Evolutionary conservation across 2,888 invertebrate genomes (phyloP).

Genomic region (Dyspetes luteomarginatus): DNA sequence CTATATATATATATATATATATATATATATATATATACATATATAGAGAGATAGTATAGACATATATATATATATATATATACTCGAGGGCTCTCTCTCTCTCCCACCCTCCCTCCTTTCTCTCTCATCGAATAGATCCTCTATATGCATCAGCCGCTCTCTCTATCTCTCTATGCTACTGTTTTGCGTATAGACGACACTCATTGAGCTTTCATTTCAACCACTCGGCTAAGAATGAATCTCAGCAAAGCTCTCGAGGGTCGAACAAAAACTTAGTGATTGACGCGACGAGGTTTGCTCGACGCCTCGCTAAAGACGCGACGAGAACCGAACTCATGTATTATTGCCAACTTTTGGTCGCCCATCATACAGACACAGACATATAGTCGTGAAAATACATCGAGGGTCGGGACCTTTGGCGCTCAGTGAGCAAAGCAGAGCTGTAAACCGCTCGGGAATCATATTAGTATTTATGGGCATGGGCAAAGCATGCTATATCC

Average conservation of each 20-base stretch:
- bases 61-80: no score
- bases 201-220: not conserved
- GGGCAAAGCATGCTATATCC: not conserved
- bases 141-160: not conserved
- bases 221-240: not conserved
- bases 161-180: not conserved
- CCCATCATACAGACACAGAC: no score
- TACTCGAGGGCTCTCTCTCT: no score
- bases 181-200: not conserved
- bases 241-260: not conserved
- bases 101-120: not conserved
- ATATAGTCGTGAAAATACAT: not conserved
- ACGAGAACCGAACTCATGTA: slow-evolving; percentile 24
- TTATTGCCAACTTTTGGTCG: slow-evolving; percentile 33
- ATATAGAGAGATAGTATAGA: no score
- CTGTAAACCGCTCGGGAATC: not conserved
- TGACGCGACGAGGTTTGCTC: slow-evolving; percentile 1
- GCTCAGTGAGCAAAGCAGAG: not conserved
- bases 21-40: no score
- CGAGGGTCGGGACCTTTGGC: not conserved
- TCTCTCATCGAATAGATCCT: not conserved
- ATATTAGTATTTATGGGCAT: not conserved
- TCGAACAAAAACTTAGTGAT: slow-evolving; percentile 13
- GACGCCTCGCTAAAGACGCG: slow-evolving; percentile 2
- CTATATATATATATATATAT: no score